Evolutionary conservation across 2,888 invertebrate species (phyloP), one percentile per base, ranked within the genome.

Genomic region (Cheilosia impressa): DNA sequence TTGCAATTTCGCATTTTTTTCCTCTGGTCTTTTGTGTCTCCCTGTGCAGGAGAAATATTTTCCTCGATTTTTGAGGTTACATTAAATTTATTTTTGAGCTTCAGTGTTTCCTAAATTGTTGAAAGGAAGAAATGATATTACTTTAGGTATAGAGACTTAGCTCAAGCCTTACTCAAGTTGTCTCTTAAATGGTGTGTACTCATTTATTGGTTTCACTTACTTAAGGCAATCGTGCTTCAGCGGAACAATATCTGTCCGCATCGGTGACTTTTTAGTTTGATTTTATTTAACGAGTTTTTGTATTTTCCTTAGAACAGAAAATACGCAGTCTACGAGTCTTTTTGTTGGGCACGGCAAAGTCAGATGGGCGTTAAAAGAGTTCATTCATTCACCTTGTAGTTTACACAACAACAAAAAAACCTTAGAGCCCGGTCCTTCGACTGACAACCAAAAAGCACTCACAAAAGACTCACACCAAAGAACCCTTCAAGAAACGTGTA

Each of bases 71-170:
- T n/a, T n/a, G 24, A n/a, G 24, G 9, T 0, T 17, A 62, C 52
- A 72, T 72, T 72, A 62, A 62, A 72, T 72, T 72, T 50, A 24
- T 60, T 55, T 71, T 62, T 47, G 41, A 72, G 62, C 55, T 73
- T 73, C 45, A 63, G 31, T 41, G 27, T 53, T 62, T 53, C 27
- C 43, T 15, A 62, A 43, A 53, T 53, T 63, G 27, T 53, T 31
- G 41, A 27, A 52, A 52, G 38, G 50, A 50, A 60, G 50, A 50
- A 41, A 58, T 47, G 17, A 57, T 34, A 24, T 43, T 53, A 5
- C 27, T 43, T 45, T 2, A 10, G 10, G 13, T 45, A n/a, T n/a
- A 45, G 31, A 7, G 58, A 58, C 5, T 38, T 69, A 17, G 15
- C 43, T 15, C 22, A 15, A 58, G 47, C 34, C 38, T 55, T 22